A percentile compares a stretch with the other conserved stretches of the same genome.
Conservation (phyloP, 2,113 vertebrate species). For the Rhinolophus ferrumequinum region DNA sequence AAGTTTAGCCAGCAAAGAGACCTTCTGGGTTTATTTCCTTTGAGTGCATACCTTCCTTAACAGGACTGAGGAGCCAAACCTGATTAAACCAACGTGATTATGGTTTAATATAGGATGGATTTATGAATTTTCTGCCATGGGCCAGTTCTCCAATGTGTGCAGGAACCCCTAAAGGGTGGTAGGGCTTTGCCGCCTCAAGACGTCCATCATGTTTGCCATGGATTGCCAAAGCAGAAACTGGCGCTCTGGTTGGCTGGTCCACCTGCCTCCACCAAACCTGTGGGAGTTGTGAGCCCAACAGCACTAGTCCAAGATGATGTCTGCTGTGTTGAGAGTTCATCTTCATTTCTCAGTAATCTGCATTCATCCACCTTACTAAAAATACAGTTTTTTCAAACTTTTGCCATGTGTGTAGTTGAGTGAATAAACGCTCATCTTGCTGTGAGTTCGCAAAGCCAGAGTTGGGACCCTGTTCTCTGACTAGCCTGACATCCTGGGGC, state of each 20-base stretch:
- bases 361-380: neutral
- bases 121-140: neutral
- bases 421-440: neutral
- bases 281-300: neutral
- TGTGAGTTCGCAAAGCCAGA: neutral
- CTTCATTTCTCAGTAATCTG: neutral
- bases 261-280: accelerated
- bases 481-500: neutral
- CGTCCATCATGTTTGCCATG: neutral
- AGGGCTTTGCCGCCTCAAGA: neutral
- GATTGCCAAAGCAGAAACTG: neutral
- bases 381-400: neutral
- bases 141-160: accelerated
- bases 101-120: neutral
- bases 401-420: neutral
- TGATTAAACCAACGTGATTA: no score
- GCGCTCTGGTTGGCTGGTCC: neutral
- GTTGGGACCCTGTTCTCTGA: neutral
- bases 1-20: neutral
- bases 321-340: neutral
- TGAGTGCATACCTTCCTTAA: neutral
- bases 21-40: constrained; percentile 37
- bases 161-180: accelerated
- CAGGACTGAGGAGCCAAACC: neutral
- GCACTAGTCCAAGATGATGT: neutral